Evolutionary conservation across 2,888 invertebrate genomes (phyloP).

Genomic region (Eulithis testata): DNA sequence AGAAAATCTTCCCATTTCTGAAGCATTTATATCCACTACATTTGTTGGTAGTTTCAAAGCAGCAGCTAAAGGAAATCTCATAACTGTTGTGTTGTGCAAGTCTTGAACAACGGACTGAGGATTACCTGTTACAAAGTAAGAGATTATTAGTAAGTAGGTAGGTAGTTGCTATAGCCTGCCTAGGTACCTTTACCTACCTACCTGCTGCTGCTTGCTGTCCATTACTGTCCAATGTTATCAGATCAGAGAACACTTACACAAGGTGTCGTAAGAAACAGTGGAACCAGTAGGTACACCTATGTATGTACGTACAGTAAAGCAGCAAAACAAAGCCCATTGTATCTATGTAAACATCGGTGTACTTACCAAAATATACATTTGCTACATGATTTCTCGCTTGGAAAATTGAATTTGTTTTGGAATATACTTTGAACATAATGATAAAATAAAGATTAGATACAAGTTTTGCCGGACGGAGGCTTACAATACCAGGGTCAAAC

Average conservation of each 20-base stretch:
- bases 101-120: slow-evolving; percentile 58
- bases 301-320: no score
- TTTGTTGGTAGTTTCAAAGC: slow-evolving; percentile 86
- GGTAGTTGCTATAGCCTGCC: no score
- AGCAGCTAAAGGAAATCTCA: slow-evolving; percentile 81
- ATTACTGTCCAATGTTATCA: no score
- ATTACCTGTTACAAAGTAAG: slow-evolving; percentile 50
- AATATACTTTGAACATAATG: slow-evolving; percentile 40
- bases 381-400: slow-evolving; percentile 25
- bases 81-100: slow-evolving; percentile 75
- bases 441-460: neutral
- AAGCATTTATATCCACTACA: slow-evolving; percentile 86
- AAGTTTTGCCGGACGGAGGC: no score
- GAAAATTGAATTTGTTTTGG: slow-evolving; percentile 27
- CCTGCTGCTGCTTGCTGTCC: no score
- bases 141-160: neutral
- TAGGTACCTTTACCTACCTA: no score
- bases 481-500: no score
- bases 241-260: no score
- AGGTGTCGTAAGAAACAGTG: no score
- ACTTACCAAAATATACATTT: slow-evolving; percentile 37
- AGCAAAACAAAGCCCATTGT: no score
- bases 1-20: slow-evolving; percentile 87
- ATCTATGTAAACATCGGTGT: neutral
- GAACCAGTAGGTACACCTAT: no score